phyloP scores from a whole-genome alignment of 2,113 vertebrate species.

The Glareola pratincola region DNA sequence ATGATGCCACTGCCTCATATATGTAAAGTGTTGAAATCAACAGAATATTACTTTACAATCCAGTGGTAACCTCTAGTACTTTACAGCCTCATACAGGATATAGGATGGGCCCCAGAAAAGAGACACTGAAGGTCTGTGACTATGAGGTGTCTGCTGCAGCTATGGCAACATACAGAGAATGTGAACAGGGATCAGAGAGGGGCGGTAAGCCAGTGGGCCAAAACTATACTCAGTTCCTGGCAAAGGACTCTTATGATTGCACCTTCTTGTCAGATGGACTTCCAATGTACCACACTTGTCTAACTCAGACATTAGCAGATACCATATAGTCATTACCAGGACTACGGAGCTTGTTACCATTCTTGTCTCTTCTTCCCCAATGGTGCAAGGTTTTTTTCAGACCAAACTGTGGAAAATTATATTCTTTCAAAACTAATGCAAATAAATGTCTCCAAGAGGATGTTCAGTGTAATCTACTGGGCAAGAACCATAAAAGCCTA shows the following conservation, averaged over 20 bases:
- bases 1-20: neutral
- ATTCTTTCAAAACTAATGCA: neutral
- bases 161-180: neutral
- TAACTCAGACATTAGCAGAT: neutral
- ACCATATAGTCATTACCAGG: neutral
- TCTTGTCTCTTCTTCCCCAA: neutral
- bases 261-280: neutral
- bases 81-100: neutral
- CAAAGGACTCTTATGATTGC: neutral
- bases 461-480: neutral
- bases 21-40: neutral
- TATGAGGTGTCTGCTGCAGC: neutral
- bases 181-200: neutral
- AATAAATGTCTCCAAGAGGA: neutral
- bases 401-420: neutral
- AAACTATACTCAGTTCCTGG: neutral
- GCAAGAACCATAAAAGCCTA: neutral
- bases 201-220: neutral
- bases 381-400: neutral
- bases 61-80: neutral
- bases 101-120: neutral
- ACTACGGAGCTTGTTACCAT: neutral
- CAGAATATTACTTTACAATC: neutral
- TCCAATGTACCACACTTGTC: neutral
- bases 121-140: neutral